Base-by-base conservation (phyloP, 2,113 vertebrate genomes). In the Psephotus haematonotus region DNA sequence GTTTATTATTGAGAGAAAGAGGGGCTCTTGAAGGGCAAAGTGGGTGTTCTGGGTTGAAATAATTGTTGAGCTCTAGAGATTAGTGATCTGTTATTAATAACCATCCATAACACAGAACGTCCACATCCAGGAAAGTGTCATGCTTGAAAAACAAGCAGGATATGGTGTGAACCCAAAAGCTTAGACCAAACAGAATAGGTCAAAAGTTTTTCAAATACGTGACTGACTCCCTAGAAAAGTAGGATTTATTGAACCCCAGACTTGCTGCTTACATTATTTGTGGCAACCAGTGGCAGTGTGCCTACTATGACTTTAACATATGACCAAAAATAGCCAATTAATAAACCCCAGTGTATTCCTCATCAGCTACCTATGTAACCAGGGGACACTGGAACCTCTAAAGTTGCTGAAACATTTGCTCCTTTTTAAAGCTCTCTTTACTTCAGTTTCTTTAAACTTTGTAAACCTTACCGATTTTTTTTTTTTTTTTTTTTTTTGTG, bases 1-100 rank as follows among this genome's bases (percentile, higher is more conserved):
- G 83, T 75, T 95, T 97, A 86, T 76, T 92, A 83, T 44, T 79
- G 81, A 90, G 77, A 94, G 33, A 96, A 91, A 94, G 17, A 27
- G 5, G 75, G 69, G 41, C 3, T n/a, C 97, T 94, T 95, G 91
- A 94, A 96, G 79, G 88, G 41, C 68, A 92, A 88, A 94, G 88
- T 90, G 70, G 28, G 46, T 76, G 12, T 80, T 79, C 80, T 43
- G 10, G 16, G 33, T 27, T 92, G 81, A 82, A 92, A 75, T 64
- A 91, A 71, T 71, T 71, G 72, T 39, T 79, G 77, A 92, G 9
- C 39, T 83, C 31, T 16, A 67, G 71, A 64, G 31, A 69, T 81
- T 47, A 43, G 25, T 78, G 46, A 22, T 86, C 41, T 82, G 28
- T 80, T 74, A 49, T 74, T 82, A 74, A 72, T 72, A 91, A 67